phyloP scores from a whole-genome alignment of 2,113 vertebrate genomes.

The Dipodomys ordii region DNA sequence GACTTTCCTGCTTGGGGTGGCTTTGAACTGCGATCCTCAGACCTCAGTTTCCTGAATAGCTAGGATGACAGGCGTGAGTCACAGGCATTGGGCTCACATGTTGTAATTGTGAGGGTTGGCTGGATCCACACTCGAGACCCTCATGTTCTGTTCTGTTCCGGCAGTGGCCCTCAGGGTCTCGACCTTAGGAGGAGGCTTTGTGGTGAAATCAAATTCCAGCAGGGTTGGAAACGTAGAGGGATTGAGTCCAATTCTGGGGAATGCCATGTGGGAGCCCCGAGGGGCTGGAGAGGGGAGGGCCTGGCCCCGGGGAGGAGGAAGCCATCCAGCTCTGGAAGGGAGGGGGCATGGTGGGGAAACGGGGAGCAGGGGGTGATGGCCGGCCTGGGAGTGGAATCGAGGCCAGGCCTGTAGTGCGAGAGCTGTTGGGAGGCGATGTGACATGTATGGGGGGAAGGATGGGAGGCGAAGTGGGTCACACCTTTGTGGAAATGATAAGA shows the following conservation, averaged over 20 bases:
- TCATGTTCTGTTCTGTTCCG: too few relatives aligned
- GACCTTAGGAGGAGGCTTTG: conserved; percentile 38
- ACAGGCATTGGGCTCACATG: too few relatives aligned
- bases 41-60: too few relatives aligned
- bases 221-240: not conserved
- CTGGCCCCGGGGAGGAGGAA: not conserved
- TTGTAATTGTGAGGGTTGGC: conserved; percentile 48
- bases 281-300: not conserved
- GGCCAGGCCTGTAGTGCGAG: conserved; percentile 64
- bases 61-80: too few relatives aligned
- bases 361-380: conserved; percentile 60
- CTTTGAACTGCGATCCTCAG: too few relatives aligned
- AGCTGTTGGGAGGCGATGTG: conserved; percentile 53
- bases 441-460: conserved; percentile 69
- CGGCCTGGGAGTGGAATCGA: conserved; percentile 57
- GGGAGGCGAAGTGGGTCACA: conserved; percentile 78
- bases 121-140: not conserved
- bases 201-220: not conserved
- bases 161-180: not conserved
- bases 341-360: not conserved
- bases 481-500: conserved; percentile 81
- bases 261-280: not conserved
- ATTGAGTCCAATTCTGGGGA: not conserved
- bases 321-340: not conserved
- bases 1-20: too few relatives aligned